Evolutionary conservation across 2,888 invertebrate species (phyloP), one percentile per base, ranked within the genome.

Genomic region (Drosophila prostipennis): DNA sequence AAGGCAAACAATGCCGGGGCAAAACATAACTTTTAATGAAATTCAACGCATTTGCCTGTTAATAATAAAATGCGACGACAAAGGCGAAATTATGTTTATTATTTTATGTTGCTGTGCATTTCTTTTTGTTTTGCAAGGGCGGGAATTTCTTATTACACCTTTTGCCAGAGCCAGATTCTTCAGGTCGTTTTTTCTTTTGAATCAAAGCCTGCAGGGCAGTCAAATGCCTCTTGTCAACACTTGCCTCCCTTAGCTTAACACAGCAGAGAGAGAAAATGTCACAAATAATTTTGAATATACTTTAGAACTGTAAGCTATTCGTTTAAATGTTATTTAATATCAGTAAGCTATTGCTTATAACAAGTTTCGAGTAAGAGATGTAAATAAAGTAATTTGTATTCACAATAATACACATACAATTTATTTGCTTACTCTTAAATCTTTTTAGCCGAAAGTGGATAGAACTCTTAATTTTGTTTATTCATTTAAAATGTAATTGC

Each of bases 11-110:
- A 49, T 36, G 32, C 52, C 64, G 39, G 72, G 26, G 26, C 53
- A 39, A 60, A 76, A 78, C 88, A 86, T 84, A 86, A 84, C 89
- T 84, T 84, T 84, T 84, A 84, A 84, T 84, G 87, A 84, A 84
- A 84, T 75, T 76, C 77, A 85, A 73, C 78, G 80, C 76, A 77
- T 76, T 88, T 77, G 70, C 64, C 74, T 86, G 80, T 81, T 85
- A 75, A 80, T 83, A 88, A 74, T 86, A 60, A 86, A 85, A 84
- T 59, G 74, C 61, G 73, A 65, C 45, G 72, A 72, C 74, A 73
- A 80, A 69, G 74, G 70, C 74, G 73, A 85, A 83, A 84, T 84
- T 86, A 86, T 88, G 88, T 88, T 84, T 82, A 84, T 84, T 84
- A 84, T 84, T 84, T 84, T 78, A 78, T 85, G 73, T 77, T 58